Base-by-base conservation (phyloP, 2,888 invertebrate genomes). In the Aquatica leii region DNA sequence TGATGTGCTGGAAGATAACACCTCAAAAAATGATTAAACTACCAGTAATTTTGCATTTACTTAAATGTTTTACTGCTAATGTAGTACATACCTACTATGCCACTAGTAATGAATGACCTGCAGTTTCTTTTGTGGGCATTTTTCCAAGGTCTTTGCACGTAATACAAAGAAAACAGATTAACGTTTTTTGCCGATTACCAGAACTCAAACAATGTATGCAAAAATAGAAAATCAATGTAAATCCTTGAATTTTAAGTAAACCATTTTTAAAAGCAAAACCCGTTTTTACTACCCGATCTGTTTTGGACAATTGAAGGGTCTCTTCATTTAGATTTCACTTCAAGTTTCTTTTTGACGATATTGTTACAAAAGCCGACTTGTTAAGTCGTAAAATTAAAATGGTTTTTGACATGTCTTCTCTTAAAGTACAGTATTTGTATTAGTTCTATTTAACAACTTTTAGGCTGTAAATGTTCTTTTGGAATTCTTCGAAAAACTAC, bases 401-500 rank as follows among this genome's bases (percentile, higher is more conserved):
- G 17, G 43, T 56, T 62, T 46, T 18, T 20, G 11, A 24, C 14
- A 12, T 43, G 3, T 8, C 1, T 9, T 18, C 11, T 18, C 17
- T 61, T 56, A 56, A 56, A 37, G 52, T 40, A n/a, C 18, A 24
- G 17, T 57, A 52, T 53, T 62, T 62, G 53, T 62, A 62, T 52
- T 52, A 20, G 51, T 37, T 37, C 35, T 57, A 24, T 24, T 53
- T 52, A 48, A 62, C 61, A 61, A 40, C 21, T 46, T 24, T 43
- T 24, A 48, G 57, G 62, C 57, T 56, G 15, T 62, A 52, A 57
- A 40, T 54, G 52, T 34, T 35, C 56, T 62, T 57, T 18, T 17
- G 24, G 62, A 62, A 62, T 51, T 37, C 52, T 53, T 57, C 14
- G n/a, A n/a, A 46, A 21, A 40, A 40, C 51, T 62, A 62, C 61